phyloP scores from a whole-genome alignment of 2,113 vertebrate species.

The Misgurnus anguillicaudatus region DNA sequence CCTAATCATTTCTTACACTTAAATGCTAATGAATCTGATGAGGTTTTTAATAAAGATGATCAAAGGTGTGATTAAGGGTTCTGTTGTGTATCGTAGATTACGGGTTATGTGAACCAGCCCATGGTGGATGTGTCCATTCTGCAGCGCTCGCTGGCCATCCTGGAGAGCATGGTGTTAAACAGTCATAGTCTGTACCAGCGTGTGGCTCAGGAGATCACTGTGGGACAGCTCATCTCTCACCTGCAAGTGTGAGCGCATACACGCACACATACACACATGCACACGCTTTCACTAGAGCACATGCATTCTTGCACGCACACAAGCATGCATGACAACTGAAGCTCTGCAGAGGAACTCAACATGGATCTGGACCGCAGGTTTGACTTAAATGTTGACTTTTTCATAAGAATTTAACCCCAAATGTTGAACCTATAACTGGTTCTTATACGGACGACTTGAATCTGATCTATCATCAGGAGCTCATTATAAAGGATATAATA shows the following conservation, averaged over 20 bases:
- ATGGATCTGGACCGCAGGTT: too few relatives aligned
- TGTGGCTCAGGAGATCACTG: constrained; percentile 94
- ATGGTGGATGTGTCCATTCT: constrained; percentile 96
- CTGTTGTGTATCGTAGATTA: constrained; percentile 77
- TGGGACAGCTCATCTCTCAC: constrained; percentile 97
- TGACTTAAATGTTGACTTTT: too few relatives aligned
- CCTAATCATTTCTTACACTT: too few relatives aligned
- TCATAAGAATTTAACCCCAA: too few relatives aligned
- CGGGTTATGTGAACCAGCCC: constrained; percentile 94
- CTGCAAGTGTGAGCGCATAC: constrained; percentile 97
- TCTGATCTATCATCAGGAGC: too few relatives aligned
- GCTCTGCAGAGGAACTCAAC: not conserved
- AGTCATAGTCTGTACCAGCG: constrained; percentile 97
- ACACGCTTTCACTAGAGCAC: constrained; percentile 7
- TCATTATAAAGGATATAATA: too few relatives aligned
- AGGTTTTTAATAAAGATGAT: too few relatives aligned
- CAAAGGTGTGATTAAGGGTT: not conserved
- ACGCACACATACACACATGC: constrained; percentile 70
- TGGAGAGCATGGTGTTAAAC: constrained; percentile 99
- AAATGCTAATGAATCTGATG: too few relatives aligned
- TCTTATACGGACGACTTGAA: too few relatives aligned
- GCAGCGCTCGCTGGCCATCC: constrained; percentile 94
- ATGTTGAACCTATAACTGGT: too few relatives aligned
- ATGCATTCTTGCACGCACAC: constrained; percentile 16
- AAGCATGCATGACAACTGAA: not conserved